Conservation (phyloP, 2,797 vertebrate genomes). For the Hydrophis major region DNA sequence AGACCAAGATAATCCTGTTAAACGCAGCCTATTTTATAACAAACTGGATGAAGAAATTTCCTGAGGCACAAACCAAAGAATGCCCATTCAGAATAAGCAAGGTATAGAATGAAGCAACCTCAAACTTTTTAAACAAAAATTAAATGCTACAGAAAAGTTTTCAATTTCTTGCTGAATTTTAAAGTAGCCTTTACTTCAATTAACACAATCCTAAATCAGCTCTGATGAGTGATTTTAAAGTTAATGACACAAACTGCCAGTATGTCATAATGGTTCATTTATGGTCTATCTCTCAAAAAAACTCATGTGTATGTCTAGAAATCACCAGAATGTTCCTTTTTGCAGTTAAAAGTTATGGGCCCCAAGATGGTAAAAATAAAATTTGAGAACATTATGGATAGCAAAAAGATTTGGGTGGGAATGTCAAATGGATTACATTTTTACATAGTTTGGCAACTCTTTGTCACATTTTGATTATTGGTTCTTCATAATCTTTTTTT, state of each 20-base stretch:
- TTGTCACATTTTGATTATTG: neutral
- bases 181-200: neutral
- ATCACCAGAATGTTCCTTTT: neutral
- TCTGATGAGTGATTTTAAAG: neutral
- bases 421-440: neutral
- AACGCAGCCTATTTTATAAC: slow-evolving; percentile 76
- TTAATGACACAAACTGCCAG: neutral
- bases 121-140: neutral
- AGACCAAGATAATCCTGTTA: slow-evolving; percentile 75
- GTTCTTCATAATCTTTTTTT: neutral
- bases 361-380: neutral
- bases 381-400: neutral
- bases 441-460: neutral
- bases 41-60: slow-evolving; percentile 80
- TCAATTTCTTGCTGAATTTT: neutral
- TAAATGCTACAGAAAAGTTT: neutral
- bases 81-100: slow-evolving; percentile 75
- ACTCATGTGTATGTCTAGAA: neutral
- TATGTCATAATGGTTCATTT: neutral
- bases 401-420: neutral
- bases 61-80: slow-evolving; percentile 76
- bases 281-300: neutral
- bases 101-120: slow-evolving; percentile 56
- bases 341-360: neutral
- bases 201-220: neutral